These are phyloP conservation scores for Amblyjoppa fuscipennis DNA, from an alignment of 2,888 invertebrate species.

Conservation along the genomic window DNA sequence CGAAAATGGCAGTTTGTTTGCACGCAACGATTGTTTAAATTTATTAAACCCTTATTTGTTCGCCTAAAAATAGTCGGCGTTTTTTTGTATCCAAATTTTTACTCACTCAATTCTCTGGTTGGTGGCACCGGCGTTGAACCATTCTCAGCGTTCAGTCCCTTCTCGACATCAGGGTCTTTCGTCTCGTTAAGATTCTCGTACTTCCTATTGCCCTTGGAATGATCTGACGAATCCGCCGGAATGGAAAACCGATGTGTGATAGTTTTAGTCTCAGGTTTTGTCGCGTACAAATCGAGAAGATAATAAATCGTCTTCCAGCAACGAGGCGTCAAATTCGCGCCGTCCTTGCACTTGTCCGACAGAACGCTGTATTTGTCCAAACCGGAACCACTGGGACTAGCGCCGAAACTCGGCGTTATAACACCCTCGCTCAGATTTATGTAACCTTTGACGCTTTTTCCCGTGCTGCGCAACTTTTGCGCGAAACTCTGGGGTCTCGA, in stretches of 20 bases:
- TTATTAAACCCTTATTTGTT: background rate
- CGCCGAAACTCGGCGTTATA: conserved; percentile 89
- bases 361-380: conserved; percentile 86
- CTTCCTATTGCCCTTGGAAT: conserved; percentile 87
- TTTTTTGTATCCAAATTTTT: conserved; percentile 17
- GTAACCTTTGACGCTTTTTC: conserved; percentile 94
- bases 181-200: conserved; percentile 87
- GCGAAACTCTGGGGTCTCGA: conserved; percentile 94
- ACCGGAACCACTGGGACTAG: conserved; percentile 88
- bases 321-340: conserved; percentile 88
- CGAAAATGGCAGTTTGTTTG: background rate
- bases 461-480: conserved; percentile 93
- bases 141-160: conserved; percentile 85
- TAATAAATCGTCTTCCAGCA: conserved; percentile 98
- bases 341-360: conserved; percentile 86
- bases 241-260: conserved; percentile 93
- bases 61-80: background rate
- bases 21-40: no score
- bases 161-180: conserved; percentile 87
- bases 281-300: conserved; percentile 96
- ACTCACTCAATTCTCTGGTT: conserved; percentile 84
- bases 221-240: conserved; percentile 90
- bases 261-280: conserved; percentile 97
- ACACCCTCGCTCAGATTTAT: conserved; percentile 93
- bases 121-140: conserved; percentile 84